These are phyloP conservation scores for Ganaspis brasiliensis DNA, from an alignment of 2,888 invertebrate species.

Conservation along the genomic window DNA sequence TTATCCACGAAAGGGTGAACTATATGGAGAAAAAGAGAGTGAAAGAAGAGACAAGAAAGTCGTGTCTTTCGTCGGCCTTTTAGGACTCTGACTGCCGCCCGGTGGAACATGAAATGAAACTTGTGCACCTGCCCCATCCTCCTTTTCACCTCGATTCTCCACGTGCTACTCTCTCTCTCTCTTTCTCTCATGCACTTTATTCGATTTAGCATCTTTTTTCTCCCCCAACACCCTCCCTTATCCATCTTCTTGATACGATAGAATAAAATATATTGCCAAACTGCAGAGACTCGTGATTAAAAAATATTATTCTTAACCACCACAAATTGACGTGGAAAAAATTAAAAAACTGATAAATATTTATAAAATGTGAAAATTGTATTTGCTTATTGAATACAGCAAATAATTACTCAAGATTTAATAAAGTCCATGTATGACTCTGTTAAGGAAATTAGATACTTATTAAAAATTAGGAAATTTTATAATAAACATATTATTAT, in stretches of 20 bases:
- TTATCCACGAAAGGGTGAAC: constrained; percentile 22
- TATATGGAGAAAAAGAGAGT: constrained; percentile 41
- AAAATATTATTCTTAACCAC: no score
- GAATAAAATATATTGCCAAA: constrained; percentile 50
- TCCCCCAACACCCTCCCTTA: constrained; percentile 16
- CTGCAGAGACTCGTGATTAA: no score
- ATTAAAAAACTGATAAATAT: no score
- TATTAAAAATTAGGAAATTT: no score
- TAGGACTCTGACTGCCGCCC: constrained; percentile 58
- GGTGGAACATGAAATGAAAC: constrained; percentile 76
- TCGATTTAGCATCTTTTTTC: constrained; percentile 20
- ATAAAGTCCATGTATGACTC: no score
- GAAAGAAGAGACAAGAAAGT: constrained; percentile 57
- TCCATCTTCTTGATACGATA: constrained; percentile 38
- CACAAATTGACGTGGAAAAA: no score
- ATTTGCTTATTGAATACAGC: no score
- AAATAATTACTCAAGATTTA: no score
- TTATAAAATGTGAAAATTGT: no score
- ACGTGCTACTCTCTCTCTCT: constrained; percentile 51
- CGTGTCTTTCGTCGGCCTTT: constrained; percentile 59
- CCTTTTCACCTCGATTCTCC: constrained; percentile 61
- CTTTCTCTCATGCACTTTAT: constrained; percentile 58
- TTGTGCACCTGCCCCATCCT: constrained; percentile 72
- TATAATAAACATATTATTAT: no score
- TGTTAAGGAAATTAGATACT: no score